Evolutionary conservation across 2,888 invertebrate species (phyloP).

Genomic region (Panorpa germanica): DNA sequence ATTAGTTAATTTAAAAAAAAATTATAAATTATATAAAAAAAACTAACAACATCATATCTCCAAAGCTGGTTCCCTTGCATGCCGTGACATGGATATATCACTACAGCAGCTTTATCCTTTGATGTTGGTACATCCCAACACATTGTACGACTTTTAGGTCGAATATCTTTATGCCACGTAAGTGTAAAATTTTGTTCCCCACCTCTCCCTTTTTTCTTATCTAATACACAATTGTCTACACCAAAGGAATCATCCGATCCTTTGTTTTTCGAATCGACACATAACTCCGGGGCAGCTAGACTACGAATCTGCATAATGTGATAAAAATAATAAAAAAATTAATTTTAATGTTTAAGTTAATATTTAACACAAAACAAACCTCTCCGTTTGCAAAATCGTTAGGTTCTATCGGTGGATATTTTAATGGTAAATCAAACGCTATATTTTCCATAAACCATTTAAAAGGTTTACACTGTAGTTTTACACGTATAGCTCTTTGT

Average conservation of each 20-base stretch:
- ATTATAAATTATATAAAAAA: too few relatives aligned
- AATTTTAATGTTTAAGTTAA: neutral
- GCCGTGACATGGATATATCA: slow-evolving; percentile 74
- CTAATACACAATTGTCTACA: slow-evolving; percentile 17
- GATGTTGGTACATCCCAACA: slow-evolving; percentile 75
- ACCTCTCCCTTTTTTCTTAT: too few relatives aligned
- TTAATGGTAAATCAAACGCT: slow-evolving; percentile 72
- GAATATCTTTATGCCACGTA: slow-evolving; percentile 17
- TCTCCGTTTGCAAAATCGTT: slow-evolving; percentile 64
- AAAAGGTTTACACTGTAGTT: slow-evolving; percentile 74
- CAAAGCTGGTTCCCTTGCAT: slow-evolving; percentile 87
- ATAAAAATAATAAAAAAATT: too few relatives aligned
- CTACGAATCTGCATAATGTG: slow-evolving; percentile 50
- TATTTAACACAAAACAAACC: slow-evolving; percentile 21
- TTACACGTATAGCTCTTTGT: slow-evolving; percentile 55
- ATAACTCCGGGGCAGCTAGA: slow-evolving; percentile 37
- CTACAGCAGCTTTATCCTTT: slow-evolving; percentile 48
- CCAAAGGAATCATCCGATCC: slow-evolving; percentile 18
- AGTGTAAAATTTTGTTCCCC: slow-evolving; percentile 20
- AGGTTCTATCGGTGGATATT: slow-evolving; percentile 80
- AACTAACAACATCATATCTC: slow-evolving; percentile 53
- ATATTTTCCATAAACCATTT: slow-evolving; percentile 88
- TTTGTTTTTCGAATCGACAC: slow-evolving; percentile 45
- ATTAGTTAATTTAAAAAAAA: too few relatives aligned
- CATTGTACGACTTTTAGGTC: slow-evolving; percentile 35